phyloP scores from a whole-genome alignment of 1,140 invertebrate species.

The Mercenaria mercenaria region DNA sequence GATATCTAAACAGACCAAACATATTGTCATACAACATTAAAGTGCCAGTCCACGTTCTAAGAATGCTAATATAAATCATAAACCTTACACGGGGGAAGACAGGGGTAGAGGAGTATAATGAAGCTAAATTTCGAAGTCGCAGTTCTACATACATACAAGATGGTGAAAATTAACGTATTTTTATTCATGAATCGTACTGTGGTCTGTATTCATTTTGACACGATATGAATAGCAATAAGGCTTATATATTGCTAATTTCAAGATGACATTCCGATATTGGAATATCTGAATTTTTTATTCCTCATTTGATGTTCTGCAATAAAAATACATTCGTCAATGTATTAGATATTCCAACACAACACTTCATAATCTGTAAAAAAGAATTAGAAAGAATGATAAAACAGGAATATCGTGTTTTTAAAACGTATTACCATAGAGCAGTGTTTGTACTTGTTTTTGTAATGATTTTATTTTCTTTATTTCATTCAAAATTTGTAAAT shows the following conservation, averaged over 20 bases:
- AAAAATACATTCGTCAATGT: background rate
- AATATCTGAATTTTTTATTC: background rate
- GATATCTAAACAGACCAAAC: background rate
- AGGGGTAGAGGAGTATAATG: no score
- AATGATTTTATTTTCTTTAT: no score
- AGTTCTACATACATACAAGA: background rate
- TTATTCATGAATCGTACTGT: slow-evolving; percentile 28
- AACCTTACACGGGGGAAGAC: background rate
- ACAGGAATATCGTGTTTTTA: no score
- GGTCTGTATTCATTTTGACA: slow-evolving; percentile 23
- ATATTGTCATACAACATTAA: background rate
- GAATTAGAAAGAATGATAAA: no score
- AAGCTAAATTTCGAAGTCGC: background rate
- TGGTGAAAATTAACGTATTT: slow-evolving; percentile 2
- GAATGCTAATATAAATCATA: slow-evolving; percentile 32
- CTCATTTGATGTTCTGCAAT: background rate
- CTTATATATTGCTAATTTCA: background rate
- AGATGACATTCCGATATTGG: background rate
- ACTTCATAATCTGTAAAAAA: no score
- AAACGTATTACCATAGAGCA: no score
- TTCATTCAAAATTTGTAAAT: no score
- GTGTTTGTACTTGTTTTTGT: no score
- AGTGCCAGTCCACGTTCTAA: background rate
- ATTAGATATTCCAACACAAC: background rate
- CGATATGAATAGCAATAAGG: slow-evolving; percentile 46